Base-by-base conservation (phyloP, 2,888 invertebrate species). In the Cephus pygmeus region DNA sequence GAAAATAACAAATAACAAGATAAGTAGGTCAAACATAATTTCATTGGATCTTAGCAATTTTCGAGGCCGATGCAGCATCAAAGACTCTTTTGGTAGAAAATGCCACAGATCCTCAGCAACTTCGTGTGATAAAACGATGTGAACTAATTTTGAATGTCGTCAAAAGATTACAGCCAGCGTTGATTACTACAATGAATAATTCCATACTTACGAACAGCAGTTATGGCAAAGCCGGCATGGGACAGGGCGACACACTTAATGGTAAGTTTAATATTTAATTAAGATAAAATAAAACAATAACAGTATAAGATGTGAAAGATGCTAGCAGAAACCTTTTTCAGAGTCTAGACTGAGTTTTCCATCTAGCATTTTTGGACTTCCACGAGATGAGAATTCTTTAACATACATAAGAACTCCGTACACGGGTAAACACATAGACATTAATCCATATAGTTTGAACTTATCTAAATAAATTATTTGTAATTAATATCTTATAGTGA, bases 351-450 rank as follows among this genome's bases (percentile, higher is more conserved):
- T 84, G 4, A 85, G 83, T 77, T 86, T 88, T 75, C 78, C 84
- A 56, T 83, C 85, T 12, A 87, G 84, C 31, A 80, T 85, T 78
- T 83, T 85, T 76, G 82, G 83, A 31, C 76, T 86, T 34, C 81
- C 88, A n/a, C 79, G 80, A 31, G 84, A 85, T 76, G 84, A 88
- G 68, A 88, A 86, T 77, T 83, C 86, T 69, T 76, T 87, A 12
- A 81, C 85, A 0, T 91, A 89, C 69, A 85, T 91, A 78, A 85
- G 88, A 82, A 91, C 91, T 78, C 91, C 91, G n/a, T 91, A 91
- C 71, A 90, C 91, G 81, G 90, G 90, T 89, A 74, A 73, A 9
- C 73, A 69, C 6, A 36, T 69, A 68, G 75, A 73, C 69, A 71
- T 76, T 77, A 71, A 34, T 35, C 4, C 12, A 35, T 34, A 36